A percentile compares a stretch with the other conserved stretches of the same genome.
Conservation (phyloP, 2,113 vertebrate genomes). For the human (Homo sapiens) region DNA sequence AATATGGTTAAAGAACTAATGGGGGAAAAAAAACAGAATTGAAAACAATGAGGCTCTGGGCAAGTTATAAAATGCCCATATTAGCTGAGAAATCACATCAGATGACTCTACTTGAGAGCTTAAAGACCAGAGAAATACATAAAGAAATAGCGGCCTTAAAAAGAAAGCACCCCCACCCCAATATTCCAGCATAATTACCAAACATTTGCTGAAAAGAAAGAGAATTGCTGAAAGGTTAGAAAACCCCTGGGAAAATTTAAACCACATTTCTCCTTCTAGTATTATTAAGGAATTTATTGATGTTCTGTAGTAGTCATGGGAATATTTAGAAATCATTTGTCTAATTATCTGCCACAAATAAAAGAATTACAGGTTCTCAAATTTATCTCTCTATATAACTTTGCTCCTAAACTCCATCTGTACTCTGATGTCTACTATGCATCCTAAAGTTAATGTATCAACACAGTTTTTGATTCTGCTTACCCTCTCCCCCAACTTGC, state of each 20-base stretch:
- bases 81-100: not conserved
- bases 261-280: not conserved
- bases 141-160: not conserved
- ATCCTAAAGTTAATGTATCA: not conserved
- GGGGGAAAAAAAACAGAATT: not conserved
- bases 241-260: not conserved
- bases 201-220: not conserved
- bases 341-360: not conserved
- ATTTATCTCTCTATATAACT: not conserved
- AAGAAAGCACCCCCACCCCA: not conserved
- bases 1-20: not conserved
- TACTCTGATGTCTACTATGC: not conserved
- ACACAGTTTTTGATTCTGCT: not conserved
- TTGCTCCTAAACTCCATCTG: not conserved
- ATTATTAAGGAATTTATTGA: conserved; percentile 17
- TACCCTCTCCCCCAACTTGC: rapidly evolving
- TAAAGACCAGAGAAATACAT: not conserved
- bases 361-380: not conserved
- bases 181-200: not conserved
- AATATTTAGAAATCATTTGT: not conserved
- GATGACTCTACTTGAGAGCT: not conserved
- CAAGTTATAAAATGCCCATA: not conserved
- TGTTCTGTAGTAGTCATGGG: not conserved
- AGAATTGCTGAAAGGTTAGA: not conserved
- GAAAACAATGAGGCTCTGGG: not conserved